These are phyloP conservation scores for Cuniculus paca DNA, from an alignment of 2,797 vertebrate species.

Conservation along the genomic window DNA sequence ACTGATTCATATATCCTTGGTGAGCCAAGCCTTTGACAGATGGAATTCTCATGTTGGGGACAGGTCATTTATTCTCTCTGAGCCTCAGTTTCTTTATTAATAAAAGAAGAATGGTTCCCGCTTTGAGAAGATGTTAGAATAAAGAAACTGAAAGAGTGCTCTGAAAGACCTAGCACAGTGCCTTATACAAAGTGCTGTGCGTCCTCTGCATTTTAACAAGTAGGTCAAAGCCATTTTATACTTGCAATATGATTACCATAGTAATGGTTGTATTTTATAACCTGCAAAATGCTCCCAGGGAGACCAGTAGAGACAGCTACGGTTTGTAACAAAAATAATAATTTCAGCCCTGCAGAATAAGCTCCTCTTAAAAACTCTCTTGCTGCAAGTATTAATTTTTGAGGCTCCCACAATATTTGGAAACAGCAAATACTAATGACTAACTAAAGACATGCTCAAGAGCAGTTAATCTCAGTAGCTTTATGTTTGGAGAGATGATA, in stretches of 20 bases:
- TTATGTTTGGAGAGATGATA: slow-evolving; percentile 62
- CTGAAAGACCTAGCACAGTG: background rate
- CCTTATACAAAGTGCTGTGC: background rate
- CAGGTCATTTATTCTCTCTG: background rate
- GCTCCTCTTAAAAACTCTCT: slow-evolving; percentile 82
- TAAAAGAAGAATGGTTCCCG: background rate
- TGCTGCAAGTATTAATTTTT: slow-evolving; percentile 82
- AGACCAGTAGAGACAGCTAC: slow-evolving; percentile 81
- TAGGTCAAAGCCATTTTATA: slow-evolving; percentile 83
- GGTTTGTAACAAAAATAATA: slow-evolving; percentile 86
- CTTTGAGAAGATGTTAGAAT: background rate
- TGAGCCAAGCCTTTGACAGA: background rate
- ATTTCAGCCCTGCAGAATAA: slow-evolving; percentile 83
- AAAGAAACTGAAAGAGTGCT: background rate
- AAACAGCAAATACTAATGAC: slow-evolving; percentile 76
- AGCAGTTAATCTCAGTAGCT: slow-evolving; percentile 72
- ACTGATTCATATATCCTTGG: background rate
- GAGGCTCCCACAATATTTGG: slow-evolving; percentile 80
- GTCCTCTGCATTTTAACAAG: slow-evolving; percentile 82
- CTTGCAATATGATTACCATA: slow-evolving; percentile 85
- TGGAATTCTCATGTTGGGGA: background rate
- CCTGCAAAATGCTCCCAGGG: slow-evolving; percentile 82
- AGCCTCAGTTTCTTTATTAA: slow-evolving; percentile 16
- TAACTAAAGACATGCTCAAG: slow-evolving; percentile 67
- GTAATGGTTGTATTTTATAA: slow-evolving; percentile 85